Evolutionary conservation across 2,113 vertebrate species (phyloP).

Genomic region (Uropsilus gracilis): DNA sequence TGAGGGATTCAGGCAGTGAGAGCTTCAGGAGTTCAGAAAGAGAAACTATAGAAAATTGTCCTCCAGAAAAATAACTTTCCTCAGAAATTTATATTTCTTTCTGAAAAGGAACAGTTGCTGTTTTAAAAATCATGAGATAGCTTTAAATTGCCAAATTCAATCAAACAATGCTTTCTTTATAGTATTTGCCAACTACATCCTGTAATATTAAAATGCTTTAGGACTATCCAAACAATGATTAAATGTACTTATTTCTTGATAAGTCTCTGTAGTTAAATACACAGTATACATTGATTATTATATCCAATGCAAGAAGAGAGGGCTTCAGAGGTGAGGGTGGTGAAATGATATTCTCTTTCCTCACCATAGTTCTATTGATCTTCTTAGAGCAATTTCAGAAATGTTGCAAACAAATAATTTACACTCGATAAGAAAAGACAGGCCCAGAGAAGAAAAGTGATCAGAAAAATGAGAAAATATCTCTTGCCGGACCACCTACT

Average conservation of each 20-base stretch:
- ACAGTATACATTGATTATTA: slow-evolving; percentile 50
- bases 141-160: slow-evolving; percentile 33
- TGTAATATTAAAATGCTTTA: slow-evolving; percentile 35
- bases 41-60: neutral
- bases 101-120: slow-evolving; percentile 3
- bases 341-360: slow-evolving; percentile 13
- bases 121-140: slow-evolving; percentile 10
- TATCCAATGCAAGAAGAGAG: neutral
- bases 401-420: slow-evolving; percentile 66
- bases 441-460: neutral
- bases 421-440: slow-evolving; percentile 55
- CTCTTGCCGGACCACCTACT: neutral
- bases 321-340: neutral
- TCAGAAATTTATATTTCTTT: neutral
- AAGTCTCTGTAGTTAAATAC: slow-evolving; percentile 27
- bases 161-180: slow-evolving; percentile 26
- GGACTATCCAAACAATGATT: slow-evolving; percentile 22
- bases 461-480: slow-evolving; percentile 48
- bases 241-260: slow-evolving; percentile 56
- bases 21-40: neutral
- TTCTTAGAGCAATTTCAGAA: slow-evolving; percentile 63
- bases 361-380: slow-evolving; percentile 58
- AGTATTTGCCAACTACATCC: neutral
- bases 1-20: neutral
- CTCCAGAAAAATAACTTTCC: neutral